Evolutionary conservation across 2,113 vertebrate species (phyloP).

Genomic region (Illadopsis cleaveri): DNA sequence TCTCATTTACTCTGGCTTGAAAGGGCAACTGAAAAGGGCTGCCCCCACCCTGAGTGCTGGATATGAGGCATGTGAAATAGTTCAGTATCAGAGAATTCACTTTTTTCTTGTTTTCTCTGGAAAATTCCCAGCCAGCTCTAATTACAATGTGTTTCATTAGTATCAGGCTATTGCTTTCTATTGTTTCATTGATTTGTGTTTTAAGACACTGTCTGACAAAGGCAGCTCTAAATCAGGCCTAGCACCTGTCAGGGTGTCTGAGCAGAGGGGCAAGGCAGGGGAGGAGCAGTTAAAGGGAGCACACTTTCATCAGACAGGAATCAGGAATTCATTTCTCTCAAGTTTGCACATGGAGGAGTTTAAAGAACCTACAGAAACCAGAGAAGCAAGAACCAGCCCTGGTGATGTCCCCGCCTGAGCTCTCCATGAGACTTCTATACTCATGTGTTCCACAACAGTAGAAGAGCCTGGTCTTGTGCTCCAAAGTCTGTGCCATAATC

Average conservation of each 20-base stretch:
- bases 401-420: neutral
- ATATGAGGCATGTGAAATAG: neutral
- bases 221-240: slow-evolving; percentile 25
- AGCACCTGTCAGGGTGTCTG: neutral
- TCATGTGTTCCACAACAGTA: neutral
- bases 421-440: neutral
- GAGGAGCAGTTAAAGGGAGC: neutral
- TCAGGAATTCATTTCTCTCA: neutral
- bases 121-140: slow-evolving; percentile 32
- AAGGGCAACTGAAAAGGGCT: neutral
- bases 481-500: neutral
- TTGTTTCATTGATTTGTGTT: slow-evolving; percentile 30
- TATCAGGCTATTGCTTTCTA: slow-evolving; percentile 49
- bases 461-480: neutral
- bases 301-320: neutral
- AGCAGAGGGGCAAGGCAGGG: neutral
- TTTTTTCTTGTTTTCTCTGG: neutral
- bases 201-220: slow-evolving; percentile 36
- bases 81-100: neutral
- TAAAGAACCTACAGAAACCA: neutral
- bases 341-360: neutral
- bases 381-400: neutral
- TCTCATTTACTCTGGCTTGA: neutral
- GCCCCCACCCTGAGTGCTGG: neutral
- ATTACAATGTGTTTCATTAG: slow-evolving; percentile 54